A percentile compares a stretch with the other conserved stretches of the same genome.
Conservation (phyloP, 2,888 invertebrate species). For the Dynastes maya region DNA sequence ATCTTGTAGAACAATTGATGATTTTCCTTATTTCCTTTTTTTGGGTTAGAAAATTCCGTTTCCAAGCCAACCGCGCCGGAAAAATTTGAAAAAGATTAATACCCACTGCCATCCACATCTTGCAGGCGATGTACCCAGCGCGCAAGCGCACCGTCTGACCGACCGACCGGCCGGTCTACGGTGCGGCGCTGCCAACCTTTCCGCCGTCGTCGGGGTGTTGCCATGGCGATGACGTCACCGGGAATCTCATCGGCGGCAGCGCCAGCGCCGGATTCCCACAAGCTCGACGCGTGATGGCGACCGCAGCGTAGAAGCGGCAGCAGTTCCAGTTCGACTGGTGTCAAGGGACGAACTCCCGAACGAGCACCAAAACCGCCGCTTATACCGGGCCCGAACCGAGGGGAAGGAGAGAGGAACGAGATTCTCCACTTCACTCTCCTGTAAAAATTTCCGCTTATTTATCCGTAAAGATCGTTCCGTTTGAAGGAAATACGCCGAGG, state of each 20-base stretch:
- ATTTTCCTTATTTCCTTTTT: no score
- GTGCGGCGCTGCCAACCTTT: slow-evolving; percentile 26
- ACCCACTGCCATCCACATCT: no score
- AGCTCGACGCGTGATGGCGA: slow-evolving; percentile 58
- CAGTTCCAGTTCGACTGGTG: slow-evolving; percentile 59
- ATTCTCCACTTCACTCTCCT: background rate
- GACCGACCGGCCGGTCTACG: no score
- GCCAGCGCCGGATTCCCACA: slow-evolving; percentile 21
- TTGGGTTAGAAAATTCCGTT: no score
- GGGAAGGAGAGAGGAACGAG: no score
- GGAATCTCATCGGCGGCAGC: slow-evolving; percentile 62
- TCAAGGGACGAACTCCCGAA: slow-evolving; percentile 54
- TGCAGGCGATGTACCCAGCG: no score
- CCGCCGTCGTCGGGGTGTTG: slow-evolving; percentile 61
- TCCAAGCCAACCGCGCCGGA: no score
- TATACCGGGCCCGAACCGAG: slow-evolving; percentile 2
- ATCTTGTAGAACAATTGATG: no score
- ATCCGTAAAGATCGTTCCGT: no score
- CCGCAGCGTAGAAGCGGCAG: slow-evolving; percentile 47
- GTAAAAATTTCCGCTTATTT: background rate
- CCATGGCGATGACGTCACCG: slow-evolving; percentile 69
- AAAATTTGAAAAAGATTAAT: no score
- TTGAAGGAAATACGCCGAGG: no score
- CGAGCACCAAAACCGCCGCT: slow-evolving; percentile 55
- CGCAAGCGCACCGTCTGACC: no score